A percentile compares a stretch with the other conserved stretches of the same genome.
Evolutionary conservation across 2,888 invertebrate species (phyloP).

Genomic region (Pemphredon lugubris): DNA sequence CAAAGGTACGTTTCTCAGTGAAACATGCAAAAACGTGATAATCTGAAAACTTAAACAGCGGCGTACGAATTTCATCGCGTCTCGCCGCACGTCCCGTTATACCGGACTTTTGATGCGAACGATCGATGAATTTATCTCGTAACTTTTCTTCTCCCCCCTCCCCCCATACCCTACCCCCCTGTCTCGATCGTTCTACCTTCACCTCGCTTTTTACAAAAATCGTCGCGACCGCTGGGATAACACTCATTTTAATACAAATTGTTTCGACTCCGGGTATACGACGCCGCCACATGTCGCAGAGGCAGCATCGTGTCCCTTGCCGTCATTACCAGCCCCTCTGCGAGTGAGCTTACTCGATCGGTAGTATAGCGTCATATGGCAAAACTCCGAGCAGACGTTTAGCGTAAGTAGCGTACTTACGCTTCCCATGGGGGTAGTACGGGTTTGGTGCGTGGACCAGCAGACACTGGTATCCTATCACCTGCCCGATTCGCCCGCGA

Average conservation of each 20-base stretch:
- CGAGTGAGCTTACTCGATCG: slow-evolving; percentile 61
- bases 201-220: slow-evolving; percentile 31
- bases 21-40: too few relatives aligned
- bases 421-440: slow-evolving; percentile 18
- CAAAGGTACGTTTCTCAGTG: too few relatives aligned
- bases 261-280: slow-evolving; percentile 69
- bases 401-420: slow-evolving; percentile 34
- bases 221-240: slow-evolving; percentile 33
- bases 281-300: slow-evolving; percentile 73
- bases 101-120: too few relatives aligned
- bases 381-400: slow-evolving; percentile 44
- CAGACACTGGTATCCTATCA: not conserved
- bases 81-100: too few relatives aligned
- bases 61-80: too few relatives aligned
- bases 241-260: slow-evolving; percentile 80
- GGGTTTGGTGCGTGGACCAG: slow-evolving; percentile 28
- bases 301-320: slow-evolving; percentile 62
- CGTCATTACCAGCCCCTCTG: slow-evolving; percentile 73
- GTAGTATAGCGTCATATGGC: slow-evolving; percentile 76
- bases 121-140: too few relatives aligned
- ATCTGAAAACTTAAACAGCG: too few relatives aligned
- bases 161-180: too few relatives aligned
- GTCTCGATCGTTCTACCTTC: not conserved
- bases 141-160: too few relatives aligned
- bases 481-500: not conserved